These are phyloP conservation scores for Philopedon plagiatum DNA, from an alignment of 2,888 invertebrate genomes.

Conservation along the genomic window DNA sequence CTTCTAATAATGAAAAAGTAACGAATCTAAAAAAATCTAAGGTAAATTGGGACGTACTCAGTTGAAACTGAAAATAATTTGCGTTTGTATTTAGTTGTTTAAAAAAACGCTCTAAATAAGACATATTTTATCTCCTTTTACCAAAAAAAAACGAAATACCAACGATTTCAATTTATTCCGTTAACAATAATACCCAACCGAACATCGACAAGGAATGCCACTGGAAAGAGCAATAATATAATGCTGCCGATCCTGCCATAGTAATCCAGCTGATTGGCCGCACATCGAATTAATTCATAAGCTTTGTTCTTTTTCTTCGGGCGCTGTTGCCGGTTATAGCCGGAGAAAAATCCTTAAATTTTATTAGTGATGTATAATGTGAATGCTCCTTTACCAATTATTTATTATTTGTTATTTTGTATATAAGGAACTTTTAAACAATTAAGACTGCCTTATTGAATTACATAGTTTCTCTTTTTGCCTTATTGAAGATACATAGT, in stretches of 20 bases:
- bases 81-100: too few relatives aligned
- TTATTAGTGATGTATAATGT: too few relatives aligned
- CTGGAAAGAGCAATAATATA: constrained; percentile 4
- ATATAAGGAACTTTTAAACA: too few relatives aligned
- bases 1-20: too few relatives aligned
- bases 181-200: constrained; percentile 11
- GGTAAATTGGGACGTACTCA: too few relatives aligned
- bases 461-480: too few relatives aligned
- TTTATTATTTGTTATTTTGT: too few relatives aligned
- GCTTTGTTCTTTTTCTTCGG: constrained; percentile 4
- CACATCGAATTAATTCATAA: constrained; percentile 13
- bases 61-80: too few relatives aligned
- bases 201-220: constrained; percentile 5
- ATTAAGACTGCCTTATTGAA: too few relatives aligned
- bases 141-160: neutral
- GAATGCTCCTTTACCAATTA: too few relatives aligned
- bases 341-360: neutral
- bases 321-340: neutral
- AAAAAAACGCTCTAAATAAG: neutral
- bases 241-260: constrained; percentile 7
- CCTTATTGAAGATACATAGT: too few relatives aligned
- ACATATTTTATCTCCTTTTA: constrained; percentile 4
- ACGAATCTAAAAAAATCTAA: too few relatives aligned
- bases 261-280: constrained; percentile 5
- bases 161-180: constrained; percentile 6